A percentile compares a stretch with the other conserved stretches of the same genome.
phyloP scores from a whole-genome alignment of 1,140 invertebrate species.

The Sycophila sp. region DNA sequence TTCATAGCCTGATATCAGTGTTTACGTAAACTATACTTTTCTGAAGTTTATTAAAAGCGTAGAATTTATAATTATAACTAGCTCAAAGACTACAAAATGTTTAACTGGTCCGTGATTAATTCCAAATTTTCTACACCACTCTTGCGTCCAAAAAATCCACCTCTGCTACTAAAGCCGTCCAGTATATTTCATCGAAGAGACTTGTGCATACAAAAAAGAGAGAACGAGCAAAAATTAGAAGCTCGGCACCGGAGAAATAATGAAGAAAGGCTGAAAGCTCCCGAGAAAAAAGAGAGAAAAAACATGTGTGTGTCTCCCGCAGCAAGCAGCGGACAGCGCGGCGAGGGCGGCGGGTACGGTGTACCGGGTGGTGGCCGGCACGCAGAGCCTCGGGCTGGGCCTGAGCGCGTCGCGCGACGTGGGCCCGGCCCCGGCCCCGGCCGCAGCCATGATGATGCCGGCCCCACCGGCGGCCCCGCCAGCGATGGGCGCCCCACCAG shows the following conservation, averaged over 20 bases:
- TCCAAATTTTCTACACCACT: no score
- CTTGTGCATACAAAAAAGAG: constrained; percentile 28
- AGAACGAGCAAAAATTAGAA: constrained; percentile 33
- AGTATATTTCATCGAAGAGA: not conserved
- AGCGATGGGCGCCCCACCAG: constrained; percentile 37
- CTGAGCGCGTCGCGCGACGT: constrained; percentile 73
- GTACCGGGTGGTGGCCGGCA: constrained; percentile 80
- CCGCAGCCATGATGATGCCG: constrained; percentile 63
- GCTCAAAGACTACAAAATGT: no score
- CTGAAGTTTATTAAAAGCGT: no score
- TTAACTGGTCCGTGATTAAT: no score
- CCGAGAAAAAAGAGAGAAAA: constrained; percentile 40
- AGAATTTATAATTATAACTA: no score
- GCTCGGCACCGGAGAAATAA: not conserved
- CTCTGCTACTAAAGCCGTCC: not conserved
- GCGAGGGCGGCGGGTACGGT: constrained; percentile 79
- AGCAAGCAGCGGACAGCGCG: constrained; percentile 80
- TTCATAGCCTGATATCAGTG: no score
- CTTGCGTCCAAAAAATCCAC: not conserved
- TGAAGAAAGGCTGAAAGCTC: constrained; percentile 39
- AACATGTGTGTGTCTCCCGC: constrained; percentile 56
- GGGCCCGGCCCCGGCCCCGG: constrained; percentile 65
- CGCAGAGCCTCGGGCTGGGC: constrained; percentile 77
- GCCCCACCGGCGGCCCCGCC: constrained; percentile 59
- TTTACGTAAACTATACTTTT: no score